Conservation (phyloP, 1,140 invertebrate species). For the Papilio helenus region DNA sequence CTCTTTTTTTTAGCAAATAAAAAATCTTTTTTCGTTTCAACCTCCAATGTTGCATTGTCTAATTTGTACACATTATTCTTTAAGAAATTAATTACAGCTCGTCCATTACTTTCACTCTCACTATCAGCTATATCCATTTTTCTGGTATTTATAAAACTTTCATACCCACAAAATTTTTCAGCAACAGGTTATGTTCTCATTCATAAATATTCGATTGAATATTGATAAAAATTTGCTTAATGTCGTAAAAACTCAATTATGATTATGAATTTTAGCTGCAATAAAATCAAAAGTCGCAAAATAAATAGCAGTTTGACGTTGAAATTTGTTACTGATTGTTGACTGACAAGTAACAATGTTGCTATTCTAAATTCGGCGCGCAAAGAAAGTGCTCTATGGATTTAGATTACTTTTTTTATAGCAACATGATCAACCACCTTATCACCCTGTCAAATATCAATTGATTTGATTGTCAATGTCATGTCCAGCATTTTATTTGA, state of each 20-base stretch:
- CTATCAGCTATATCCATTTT: constrained; percentile 44
- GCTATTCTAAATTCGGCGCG: not conserved
- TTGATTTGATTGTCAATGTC: not conserved
- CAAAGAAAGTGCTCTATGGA: not conserved
- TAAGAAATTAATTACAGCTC: constrained; percentile 64
- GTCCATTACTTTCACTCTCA: constrained; percentile 51
- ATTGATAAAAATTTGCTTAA: not conserved
- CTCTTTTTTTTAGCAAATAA: constrained; percentile 75
- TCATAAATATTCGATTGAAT: not conserved
- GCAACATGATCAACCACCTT: not conserved
- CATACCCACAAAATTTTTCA: not conserved
- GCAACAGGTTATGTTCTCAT: not conserved
- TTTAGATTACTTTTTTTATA: not conserved
- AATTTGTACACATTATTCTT: constrained; percentile 64
- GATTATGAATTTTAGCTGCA: not conserved
- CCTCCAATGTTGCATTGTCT: constrained; percentile 59
- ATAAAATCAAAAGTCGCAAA: not conserved
- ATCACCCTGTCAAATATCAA: not conserved
- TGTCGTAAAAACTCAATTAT: not conserved
- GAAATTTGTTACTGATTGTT: not conserved
- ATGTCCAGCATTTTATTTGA: not conserved
- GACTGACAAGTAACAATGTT: not conserved
- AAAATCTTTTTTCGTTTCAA: constrained; percentile 74
- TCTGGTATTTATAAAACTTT: not conserved
- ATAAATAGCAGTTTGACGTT: not conserved